phyloP scores from a whole-genome alignment of 2,888 invertebrate genomes.

The Didymodactylos carnosus region DNA sequence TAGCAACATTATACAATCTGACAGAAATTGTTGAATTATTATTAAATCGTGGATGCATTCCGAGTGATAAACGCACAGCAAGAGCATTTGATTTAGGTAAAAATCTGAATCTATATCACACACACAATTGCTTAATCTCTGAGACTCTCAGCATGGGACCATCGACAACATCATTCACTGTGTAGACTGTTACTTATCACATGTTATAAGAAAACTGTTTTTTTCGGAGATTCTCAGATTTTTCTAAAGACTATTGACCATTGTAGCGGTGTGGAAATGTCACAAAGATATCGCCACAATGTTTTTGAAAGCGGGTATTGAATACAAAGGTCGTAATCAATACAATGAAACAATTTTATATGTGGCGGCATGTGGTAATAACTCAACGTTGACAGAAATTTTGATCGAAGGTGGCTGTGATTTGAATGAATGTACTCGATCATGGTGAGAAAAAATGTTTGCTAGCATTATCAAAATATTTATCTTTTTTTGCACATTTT shows the following conservation, averaged over 20 bases:
- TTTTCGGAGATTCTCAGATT: no score
- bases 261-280: slow-evolving; percentile 6
- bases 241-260: background rate
- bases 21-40: slow-evolving; percentile 4
- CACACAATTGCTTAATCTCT: slow-evolving; percentile 29
- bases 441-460: no score
- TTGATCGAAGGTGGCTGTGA: slow-evolving; percentile 7
- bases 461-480: no score
- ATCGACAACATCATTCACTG: no score
- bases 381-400: slow-evolving; percentile 1
- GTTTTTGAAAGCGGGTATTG: slow-evolving; percentile 8
- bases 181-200: no score
- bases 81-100: slow-evolving; percentile 2
- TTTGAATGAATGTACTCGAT: slow-evolving; percentile 9
- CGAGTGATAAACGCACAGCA: background rate
- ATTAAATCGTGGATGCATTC: background rate
- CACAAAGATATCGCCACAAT: slow-evolving; percentile 4
- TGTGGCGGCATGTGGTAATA: slow-evolving; percentile 11
- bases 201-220: no score
- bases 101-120: no score
- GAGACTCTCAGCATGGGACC: background rate
- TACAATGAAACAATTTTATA: slow-evolving; percentile 8
- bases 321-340: slow-evolving; percentile 7
- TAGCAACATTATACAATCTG: background rate
- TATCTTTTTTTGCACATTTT: no score